Base-by-base conservation (phyloP, 2,113 vertebrate species). In the Cheirogaleus medius region DNA sequence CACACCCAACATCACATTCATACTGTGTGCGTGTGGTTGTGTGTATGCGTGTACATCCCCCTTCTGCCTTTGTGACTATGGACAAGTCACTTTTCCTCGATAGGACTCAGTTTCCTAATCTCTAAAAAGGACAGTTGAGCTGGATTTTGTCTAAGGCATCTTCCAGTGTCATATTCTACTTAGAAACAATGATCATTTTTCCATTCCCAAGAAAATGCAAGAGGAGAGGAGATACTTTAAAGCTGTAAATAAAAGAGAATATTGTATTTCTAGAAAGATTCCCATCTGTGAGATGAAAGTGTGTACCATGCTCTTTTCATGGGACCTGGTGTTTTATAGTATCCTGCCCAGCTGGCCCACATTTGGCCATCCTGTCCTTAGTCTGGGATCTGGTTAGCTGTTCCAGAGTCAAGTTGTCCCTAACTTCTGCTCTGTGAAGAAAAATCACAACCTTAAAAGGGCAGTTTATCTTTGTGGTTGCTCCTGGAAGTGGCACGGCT, bases 1-100 rank as follows among this genome's bases (percentile, higher is more conserved):
- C 58, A 42, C 39, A 47, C 3, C 52, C 56, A n/a, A 34, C 20
- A 9, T 56, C 52, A 34, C 1, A 34, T 74, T 56, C 17, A 68
- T 11, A 27, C 0, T 32, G 17, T 49, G 2, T 58, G 37, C 63
- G 8, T 68, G 11, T 13, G 8, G 6, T 13, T 11, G 1, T 6
- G 5, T 34, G 0, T 13, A 5, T 25, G 10, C 0, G 0, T 11
- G 3, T 17, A 25, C 3, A 8, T 56, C 56, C 49, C 15, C 1
- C 37, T 56, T 37, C 49, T 78, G 8, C n/a, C 88, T 44, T 0
- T 44, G 71, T 85, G 49, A 74, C 18, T n/a, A 3, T n/a, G 12
- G 39, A 68, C 29, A 68, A 6, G 77, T 71, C 90, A 32, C 27
- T 64, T 66, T 47, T 27, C 42, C 87, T 77, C 1, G 0, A 37